Conservation (phyloP, 2,113 vertebrate species). For the Martes martes region DNA sequence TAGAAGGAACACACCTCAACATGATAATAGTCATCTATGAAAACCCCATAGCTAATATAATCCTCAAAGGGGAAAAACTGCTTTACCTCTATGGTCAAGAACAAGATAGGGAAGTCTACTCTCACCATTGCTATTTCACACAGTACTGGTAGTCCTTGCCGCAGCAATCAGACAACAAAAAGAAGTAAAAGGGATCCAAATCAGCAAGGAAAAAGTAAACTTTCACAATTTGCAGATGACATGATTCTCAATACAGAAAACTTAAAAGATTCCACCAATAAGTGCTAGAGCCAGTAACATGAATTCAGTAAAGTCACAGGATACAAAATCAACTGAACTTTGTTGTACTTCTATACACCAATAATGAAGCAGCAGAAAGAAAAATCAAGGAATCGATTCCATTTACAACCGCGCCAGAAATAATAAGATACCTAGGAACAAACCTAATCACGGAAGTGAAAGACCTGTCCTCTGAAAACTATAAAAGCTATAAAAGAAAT, state of each 20-base stretch:
- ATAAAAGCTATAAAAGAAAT: background rate
- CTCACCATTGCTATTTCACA: background rate
- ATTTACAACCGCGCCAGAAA: background rate
- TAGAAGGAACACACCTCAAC: background rate
- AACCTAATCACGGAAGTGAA: background rate
- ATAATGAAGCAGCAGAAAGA: background rate
- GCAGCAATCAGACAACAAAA: background rate
- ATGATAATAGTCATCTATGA: background rate
- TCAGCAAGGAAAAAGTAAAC: background rate
- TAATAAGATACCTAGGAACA: background rate
- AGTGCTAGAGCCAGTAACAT: background rate
- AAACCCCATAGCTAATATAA: background rate
- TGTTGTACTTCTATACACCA: background rate
- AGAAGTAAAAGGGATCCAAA: background rate
- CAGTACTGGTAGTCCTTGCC: background rate
- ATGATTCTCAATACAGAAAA: background rate
- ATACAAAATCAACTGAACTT: background rate
- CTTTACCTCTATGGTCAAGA: background rate
- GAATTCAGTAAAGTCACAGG: background rate
- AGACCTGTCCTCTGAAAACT: background rate
- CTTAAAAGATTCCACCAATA: background rate
- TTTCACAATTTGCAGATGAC: background rate
- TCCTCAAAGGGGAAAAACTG: background rate
- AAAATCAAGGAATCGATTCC: background rate
- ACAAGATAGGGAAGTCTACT: background rate